Percentiles rank a stretch among this genome's conserved stretches.
phyloP scores from a whole-genome alignment of 37 sponge, comb jelly and placozoan genomes.

The Chondrilla cf. caribensis region DNA sequence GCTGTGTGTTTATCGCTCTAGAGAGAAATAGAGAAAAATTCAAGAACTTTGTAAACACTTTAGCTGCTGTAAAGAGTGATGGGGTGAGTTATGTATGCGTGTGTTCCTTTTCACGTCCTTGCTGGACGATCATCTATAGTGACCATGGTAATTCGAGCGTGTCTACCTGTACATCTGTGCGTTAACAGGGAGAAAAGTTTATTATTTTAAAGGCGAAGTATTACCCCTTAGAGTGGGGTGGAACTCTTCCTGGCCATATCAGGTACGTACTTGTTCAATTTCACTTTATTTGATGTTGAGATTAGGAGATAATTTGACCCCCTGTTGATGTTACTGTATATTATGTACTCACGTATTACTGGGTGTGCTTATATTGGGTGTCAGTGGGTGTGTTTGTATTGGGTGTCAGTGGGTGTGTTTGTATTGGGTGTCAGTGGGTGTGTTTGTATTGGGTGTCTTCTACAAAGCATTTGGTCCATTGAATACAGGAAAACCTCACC shows the following conservation, averaged over 20 bases:
- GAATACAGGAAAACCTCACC: too few relatives aligned
- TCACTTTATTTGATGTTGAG: not conserved
- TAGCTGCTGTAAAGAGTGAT: conserved; percentile 64
- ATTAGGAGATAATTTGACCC: not conserved
- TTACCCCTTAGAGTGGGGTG: conserved; percentile 6
- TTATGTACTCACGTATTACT: too few relatives aligned
- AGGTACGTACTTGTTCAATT: not conserved
- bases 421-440: too few relatives aligned
- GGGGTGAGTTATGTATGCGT: conserved; percentile 32
- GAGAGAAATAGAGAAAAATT: conserved; percentile 60
- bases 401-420: too few relatives aligned
- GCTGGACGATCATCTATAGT: too few relatives aligned
- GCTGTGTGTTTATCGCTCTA: conserved; percentile 8
- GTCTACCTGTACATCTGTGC: not conserved
- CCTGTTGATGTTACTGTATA: too few relatives aligned
- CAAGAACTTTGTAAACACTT: conserved; percentile 67
- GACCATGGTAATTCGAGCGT: too few relatives aligned
- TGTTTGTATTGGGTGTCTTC: too few relatives aligned
- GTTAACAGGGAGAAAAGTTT: conserved; percentile 28
- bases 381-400: too few relatives aligned
- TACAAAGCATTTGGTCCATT: too few relatives aligned
- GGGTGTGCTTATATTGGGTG: too few relatives aligned
- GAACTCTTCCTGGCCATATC: not conserved
- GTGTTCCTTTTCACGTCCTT: too few relatives aligned
- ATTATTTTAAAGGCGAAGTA: conserved; percentile 5